Evolutionary conservation across 53 echinoderm and acorn worm species (phyloP).

Genomic region (Echinarachnius parma): DNA sequence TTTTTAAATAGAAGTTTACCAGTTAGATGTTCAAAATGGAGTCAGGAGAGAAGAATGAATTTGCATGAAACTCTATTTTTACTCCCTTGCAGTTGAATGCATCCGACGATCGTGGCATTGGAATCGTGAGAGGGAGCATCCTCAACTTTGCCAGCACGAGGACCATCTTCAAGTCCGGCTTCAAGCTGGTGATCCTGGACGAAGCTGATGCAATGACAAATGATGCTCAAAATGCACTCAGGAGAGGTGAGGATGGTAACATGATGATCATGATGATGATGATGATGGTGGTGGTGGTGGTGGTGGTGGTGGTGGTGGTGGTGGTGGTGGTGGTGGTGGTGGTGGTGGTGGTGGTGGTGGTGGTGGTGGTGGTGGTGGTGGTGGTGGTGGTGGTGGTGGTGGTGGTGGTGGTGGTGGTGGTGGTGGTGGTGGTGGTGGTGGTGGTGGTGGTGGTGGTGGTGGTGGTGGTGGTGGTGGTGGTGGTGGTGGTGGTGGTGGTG

Average conservation of each 20-base stretch:
- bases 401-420: background rate
- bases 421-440: background rate
- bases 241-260: constrained; percentile 72
- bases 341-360: too few relatives aligned
- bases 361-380: too few relatives aligned
- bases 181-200: constrained; percentile 94
- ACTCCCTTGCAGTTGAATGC: constrained; percentile 73
- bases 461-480: background rate
- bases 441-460: background rate
- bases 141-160: constrained; percentile 96
- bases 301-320: background rate
- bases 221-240: constrained; percentile 97
- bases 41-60: too few relatives aligned
- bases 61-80: constrained; percentile 1
- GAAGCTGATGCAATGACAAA: constrained; percentile 99
- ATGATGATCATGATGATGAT: background rate
- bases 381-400: too few relatives aligned
- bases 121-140: constrained; percentile 82
- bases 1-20: too few relatives aligned
- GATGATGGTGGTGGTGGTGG: background rate
- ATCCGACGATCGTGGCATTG: constrained; percentile 94
- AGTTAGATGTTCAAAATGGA: too few relatives aligned
- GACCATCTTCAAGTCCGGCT: constrained; percentile 91
- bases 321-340: background rate
- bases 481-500: too few relatives aligned